A percentile compares a stretch with the other conserved stretches of the same genome.
Conservation (phyloP, 2,797 vertebrate genomes). For the Sebastes oblongus region DNA sequence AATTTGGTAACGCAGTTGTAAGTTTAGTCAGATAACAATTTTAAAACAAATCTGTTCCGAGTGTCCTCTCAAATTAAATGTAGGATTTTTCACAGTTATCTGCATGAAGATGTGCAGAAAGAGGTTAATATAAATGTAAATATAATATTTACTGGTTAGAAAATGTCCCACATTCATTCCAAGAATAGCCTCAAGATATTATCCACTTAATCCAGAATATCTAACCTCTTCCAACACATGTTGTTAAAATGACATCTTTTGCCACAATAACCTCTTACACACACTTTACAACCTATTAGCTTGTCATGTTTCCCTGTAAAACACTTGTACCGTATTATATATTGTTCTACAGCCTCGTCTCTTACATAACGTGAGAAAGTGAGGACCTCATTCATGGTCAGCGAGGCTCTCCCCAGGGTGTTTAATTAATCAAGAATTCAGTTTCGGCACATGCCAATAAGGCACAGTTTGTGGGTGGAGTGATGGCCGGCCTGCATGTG, state of each 20-base stretch:
- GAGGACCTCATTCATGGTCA: constrained; percentile 33
- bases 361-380: constrained; percentile 71
- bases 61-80: background rate
- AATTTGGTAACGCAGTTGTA: background rate
- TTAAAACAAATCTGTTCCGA: background rate
- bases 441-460: constrained; percentile 69
- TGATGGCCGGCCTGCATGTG: constrained; percentile 40
- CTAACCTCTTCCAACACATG: background rate
- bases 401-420: constrained; percentile 32
- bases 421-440: constrained; percentile 67
- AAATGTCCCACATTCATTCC: background rate
- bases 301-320: background rate
- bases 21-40: background rate
- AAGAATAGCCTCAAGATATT: background rate
- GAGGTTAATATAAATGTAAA: background rate
- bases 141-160: background rate
- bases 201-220: background rate
- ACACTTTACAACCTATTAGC: background rate
- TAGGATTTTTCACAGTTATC: background rate
- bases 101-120: background rate
- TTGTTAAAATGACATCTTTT: background rate
- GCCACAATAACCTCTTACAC: background rate
- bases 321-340: background rate
- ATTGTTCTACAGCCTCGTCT: background rate
- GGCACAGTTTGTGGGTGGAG: constrained; percentile 60